Percentiles rank a stretch among this genome's conserved stretches.
These are phyloP conservation scores for Polyommatus icarus DNA, from an alignment of 2,888 invertebrate species.

Conservation along the genomic window DNA sequence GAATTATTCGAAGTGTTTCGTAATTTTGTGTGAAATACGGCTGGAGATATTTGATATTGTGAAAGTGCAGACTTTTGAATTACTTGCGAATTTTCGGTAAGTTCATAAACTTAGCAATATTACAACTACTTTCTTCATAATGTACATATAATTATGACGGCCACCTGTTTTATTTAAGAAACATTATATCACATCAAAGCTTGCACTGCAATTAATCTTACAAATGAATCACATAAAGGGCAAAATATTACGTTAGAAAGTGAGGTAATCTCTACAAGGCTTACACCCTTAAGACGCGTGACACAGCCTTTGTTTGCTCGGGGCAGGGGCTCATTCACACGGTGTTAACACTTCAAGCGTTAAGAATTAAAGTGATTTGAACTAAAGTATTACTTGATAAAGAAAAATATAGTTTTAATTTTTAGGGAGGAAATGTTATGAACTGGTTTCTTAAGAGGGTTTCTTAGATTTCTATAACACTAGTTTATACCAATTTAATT, in stretches of 20 bases:
- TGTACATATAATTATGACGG: too few species aligned
- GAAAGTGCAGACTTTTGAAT: neutral
- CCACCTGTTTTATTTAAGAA: neutral
- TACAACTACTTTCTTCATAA: too few species aligned
- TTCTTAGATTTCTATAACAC: neutral
- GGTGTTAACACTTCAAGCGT: neutral
- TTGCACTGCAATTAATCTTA: neutral
- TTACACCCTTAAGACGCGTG: slow-evolving; percentile 10
- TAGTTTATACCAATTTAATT: neutral
- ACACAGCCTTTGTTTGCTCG: neutral
- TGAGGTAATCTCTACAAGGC: neutral
- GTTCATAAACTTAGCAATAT: too few species aligned
- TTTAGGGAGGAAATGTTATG: neutral
- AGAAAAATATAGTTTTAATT: neutral
- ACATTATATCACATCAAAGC: neutral
- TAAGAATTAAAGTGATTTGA: neutral
- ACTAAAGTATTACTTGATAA: neutral
- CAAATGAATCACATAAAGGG: neutral
- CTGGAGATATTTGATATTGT: neutral
- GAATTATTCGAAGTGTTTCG: neutral
- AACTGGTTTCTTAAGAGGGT: neutral
- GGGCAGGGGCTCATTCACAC: slow-evolving; percentile 3
- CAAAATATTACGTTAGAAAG: neutral
- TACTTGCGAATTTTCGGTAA: neutral
- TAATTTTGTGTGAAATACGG: neutral